These are phyloP conservation scores for Chroicocephalus ridibundus DNA, from an alignment of 2,113 vertebrate genomes.

Conservation along the genomic window DNA sequence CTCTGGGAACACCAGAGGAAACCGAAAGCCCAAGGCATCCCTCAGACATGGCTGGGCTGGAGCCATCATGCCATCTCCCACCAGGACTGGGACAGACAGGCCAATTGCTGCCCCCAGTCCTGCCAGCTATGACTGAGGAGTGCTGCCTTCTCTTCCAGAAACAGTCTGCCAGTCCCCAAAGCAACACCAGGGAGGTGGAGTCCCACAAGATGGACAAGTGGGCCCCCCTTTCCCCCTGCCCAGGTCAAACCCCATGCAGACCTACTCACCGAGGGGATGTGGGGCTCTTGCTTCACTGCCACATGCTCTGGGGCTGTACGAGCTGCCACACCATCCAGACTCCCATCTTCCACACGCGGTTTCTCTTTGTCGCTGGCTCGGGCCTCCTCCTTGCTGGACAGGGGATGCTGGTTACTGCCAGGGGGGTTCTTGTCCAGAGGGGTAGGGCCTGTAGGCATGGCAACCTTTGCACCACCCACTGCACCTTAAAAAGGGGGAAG, in stretches of 20 bases:
- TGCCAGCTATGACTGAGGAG: neutral
- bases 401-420: slow-evolving; percentile 87
- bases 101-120: neutral
- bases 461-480: slow-evolving; percentile 99
- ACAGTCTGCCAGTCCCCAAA: neutral
- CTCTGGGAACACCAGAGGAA: neutral
- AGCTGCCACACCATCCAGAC: slow-evolving; percentile 82
- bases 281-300: slow-evolving; percentile 86
- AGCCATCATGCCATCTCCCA: neutral
- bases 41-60: neutral
- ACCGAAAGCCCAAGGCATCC: neutral
- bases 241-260: neutral
- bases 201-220: neutral
- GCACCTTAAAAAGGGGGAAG: slow-evolving; percentile 98
- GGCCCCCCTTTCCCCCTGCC: neutral
- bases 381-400: slow-evolving; percentile 90
- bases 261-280: slow-evolving; percentile 82
- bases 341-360: slow-evolving; percentile 80
- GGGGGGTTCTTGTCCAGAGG: slow-evolving; percentile 89
- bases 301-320: slow-evolving; percentile 85
- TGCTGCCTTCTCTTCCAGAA: neutral
- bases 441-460: slow-evolving; percentile 90
- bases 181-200: neutral
- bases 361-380: slow-evolving; percentile 89
- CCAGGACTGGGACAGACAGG: neutral